Base-by-base conservation (phyloP, 1,140 invertebrate genomes). In the Streblospio benedicti region DNA sequence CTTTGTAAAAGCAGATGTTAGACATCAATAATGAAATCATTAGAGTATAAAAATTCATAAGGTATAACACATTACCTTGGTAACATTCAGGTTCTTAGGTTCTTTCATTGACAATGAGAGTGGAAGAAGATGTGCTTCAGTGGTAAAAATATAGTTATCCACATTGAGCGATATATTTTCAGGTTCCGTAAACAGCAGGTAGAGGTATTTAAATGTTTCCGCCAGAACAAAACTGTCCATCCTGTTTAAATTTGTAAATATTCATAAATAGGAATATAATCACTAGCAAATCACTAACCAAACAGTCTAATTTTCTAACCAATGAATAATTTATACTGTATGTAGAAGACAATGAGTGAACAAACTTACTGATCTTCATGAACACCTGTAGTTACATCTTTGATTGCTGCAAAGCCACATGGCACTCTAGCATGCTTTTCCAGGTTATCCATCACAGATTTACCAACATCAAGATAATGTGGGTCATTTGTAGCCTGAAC, bases 211-310 rank as follows among this genome's bases (percentile, higher is more conserved):
- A 65, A 99, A 91, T 2, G 95, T 99, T 80, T 99, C 95, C 0
- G 95, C 90, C 0, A 98, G 79, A 1, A 99, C 92, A 81, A 95
- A 99, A 0, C 93, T 97, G 73, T 98, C 95, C 93, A 99, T 96
- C 65, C 93, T 83, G 64, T 18, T 66, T 65, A 61, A 50, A 62
- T 65, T 58, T 27, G 9, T 32, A 23, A 5, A 32, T 18, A 18
- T 25, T n/a, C 27, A 60, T 28, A 58, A 2, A 16, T 57, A 5
- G 25, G 4, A 32, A 12, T 20, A 45, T 23, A 25, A 2, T 16
- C 4, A n/a, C 6, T 38, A 45, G 12, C 33, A 47, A 12, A 20
- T 23, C 16, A 23, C 25, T 57, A n/a, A 28, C 3, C 5, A 31
- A 30, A 56, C 47, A 28, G 56, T 30, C 41, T 38, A 49, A 44